phyloP scores from a whole-genome alignment of 2,888 invertebrate species.

The Agrochola macilenta region DNA sequence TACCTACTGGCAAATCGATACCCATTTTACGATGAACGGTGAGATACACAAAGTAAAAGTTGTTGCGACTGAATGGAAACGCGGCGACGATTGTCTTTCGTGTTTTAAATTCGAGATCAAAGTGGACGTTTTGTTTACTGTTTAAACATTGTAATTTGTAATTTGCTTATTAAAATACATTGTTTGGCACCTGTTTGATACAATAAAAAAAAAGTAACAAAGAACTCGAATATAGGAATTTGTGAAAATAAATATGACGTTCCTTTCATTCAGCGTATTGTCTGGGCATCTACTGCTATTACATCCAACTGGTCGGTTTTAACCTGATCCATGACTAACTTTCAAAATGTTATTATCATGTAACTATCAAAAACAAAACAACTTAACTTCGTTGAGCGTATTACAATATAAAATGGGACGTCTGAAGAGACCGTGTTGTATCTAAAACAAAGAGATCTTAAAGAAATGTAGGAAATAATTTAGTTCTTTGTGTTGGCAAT shows the following conservation, averaged over 20 bases:
- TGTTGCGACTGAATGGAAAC: constrained; percentile 42
- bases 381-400: constrained; percentile 41
- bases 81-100: constrained; percentile 34
- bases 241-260: background rate
- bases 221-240: background rate
- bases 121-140: constrained; percentile 27
- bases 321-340: no score
- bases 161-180: constrained; percentile 28
- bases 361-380: constrained; percentile 41
- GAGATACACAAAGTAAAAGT: constrained; percentile 65
- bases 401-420: constrained; percentile 46
- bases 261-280: background rate
- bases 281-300: no score
- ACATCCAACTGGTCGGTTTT: background rate
- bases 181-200: background rate
- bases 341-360: no score
- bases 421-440: constrained; percentile 73
- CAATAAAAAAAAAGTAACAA: constrained; percentile 2
- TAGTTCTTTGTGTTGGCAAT: constrained; percentile 88
- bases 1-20: constrained; percentile 76
- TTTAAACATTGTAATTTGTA: constrained; percentile 52
- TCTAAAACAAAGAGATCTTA: constrained; percentile 84
- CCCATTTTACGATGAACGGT: constrained; percentile 64
- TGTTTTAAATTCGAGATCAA: constrained; percentile 48
- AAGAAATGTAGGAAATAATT: constrained; percentile 87